Conservation (phyloP, 2,113 vertebrate genomes). For the Psittacus erithacus region DNA sequence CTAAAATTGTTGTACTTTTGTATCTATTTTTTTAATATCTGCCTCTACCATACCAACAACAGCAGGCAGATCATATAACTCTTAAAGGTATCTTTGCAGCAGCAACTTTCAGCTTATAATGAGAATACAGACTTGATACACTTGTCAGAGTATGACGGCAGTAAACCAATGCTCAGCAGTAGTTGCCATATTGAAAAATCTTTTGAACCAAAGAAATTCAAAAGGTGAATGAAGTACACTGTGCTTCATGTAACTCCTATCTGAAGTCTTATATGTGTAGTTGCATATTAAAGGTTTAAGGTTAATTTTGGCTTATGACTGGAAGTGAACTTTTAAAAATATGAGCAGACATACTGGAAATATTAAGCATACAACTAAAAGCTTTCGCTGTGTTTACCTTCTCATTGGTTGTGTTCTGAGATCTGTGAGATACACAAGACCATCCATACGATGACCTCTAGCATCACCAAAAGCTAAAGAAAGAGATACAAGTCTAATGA, state of each 20-base stretch:
- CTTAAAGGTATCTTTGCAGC: not conserved
- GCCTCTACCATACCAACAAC: not conserved
- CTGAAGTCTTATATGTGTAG: not conserved
- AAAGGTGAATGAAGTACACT: not conserved
- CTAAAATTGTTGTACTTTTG: not conserved
- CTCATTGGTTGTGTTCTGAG: constrained; percentile 73
- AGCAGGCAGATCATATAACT: not conserved
- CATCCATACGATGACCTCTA: constrained; percentile 74
- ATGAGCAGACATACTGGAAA: not conserved
- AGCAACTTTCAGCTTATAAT: not conserved
- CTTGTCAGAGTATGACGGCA: not conserved
- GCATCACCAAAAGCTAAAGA: constrained; percentile 71
- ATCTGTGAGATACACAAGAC: constrained; percentile 71
- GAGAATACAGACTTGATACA: not conserved
- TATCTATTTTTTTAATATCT: not conserved
- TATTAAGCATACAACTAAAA: not conserved
- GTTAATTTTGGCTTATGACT: not conserved
- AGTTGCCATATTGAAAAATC: not conserved
- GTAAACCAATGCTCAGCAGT: not conserved
- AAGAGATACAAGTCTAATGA: not conserved
- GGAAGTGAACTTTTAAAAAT: not conserved
- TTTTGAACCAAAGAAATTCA: not conserved
- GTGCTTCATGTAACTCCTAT: not conserved
- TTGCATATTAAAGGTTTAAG: not conserved
- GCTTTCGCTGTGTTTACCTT: constrained; percentile 59